Evolutionary conservation across 2,113 vertebrate species (phyloP).

Genomic region (Solea senegalensis): DNA sequence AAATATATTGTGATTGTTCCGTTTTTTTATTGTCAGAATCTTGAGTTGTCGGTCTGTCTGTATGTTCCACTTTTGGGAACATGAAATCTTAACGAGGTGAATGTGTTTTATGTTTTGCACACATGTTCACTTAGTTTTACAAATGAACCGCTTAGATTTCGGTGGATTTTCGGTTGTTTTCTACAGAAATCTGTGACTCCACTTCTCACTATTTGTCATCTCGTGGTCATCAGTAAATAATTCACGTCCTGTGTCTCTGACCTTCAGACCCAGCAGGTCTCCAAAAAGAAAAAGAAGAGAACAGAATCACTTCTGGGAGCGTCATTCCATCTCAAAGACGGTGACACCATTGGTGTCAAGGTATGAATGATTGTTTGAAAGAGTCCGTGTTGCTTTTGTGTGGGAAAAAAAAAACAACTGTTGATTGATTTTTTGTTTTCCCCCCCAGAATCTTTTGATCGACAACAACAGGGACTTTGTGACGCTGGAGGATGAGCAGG

Average conservation of each 20-base stretch:
- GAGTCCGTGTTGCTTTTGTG: background rate
- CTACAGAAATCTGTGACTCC: too few relatives aligned
- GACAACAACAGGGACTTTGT: slow-evolving; percentile 86
- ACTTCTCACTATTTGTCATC: background rate
- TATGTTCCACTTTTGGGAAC: background rate
- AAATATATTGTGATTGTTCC: background rate
- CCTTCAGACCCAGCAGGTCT: slow-evolving; percentile 86
- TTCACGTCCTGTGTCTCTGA: background rate
- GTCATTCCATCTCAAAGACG: slow-evolving; percentile 91
- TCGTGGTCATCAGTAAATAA: background rate
- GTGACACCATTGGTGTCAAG: slow-evolving; percentile 91
- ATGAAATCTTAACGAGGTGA: too few relatives aligned
- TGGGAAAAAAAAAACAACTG: background rate
- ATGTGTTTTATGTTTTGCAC: too few relatives aligned
- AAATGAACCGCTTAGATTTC: too few relatives aligned
- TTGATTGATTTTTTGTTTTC: slow-evolving; percentile 6
- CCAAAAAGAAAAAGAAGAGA: slow-evolving; percentile 91
- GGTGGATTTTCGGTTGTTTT: too few relatives aligned
- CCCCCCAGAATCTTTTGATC: slow-evolving; percentile 86
- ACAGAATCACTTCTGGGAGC: slow-evolving; percentile 85
- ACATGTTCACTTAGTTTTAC: too few relatives aligned
- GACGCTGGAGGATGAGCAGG: slow-evolving; percentile 82
- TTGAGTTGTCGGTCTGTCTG: too few relatives aligned
- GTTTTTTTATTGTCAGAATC: too few relatives aligned
- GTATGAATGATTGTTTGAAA: slow-evolving; percentile 61